Evolutionary conservation across 37 sponge, comb jelly and placozoan species (phyloP).

Genomic region (Lycopodina hypogea): DNA sequence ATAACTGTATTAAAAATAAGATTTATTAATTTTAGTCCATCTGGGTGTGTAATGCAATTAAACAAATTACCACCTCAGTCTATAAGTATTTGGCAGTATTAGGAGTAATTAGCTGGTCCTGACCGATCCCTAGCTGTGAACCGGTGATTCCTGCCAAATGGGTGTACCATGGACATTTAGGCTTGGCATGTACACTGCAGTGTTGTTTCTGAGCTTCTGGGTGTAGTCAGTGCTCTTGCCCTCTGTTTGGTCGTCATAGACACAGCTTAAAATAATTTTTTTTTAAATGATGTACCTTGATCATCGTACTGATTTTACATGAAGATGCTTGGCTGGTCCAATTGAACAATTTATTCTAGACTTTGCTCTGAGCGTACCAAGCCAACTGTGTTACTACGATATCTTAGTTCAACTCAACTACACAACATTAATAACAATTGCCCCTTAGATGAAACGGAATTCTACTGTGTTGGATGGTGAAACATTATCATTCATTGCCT

Average conservation of each 20-base stretch:
- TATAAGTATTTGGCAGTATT: conserved; percentile 28
- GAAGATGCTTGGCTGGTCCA: no score
- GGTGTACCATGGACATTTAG: not conserved
- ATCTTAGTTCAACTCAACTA: no score
- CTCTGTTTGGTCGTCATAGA: no score
- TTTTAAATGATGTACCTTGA: no score
- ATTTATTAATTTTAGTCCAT: not conserved
- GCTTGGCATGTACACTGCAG: no score
- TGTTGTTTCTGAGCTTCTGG: no score
- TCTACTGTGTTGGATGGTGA: not conserved
- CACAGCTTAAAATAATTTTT: no score
- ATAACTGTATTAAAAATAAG: not conserved
- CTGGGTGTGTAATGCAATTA: not conserved
- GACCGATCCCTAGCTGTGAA: not conserved
- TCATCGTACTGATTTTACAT: no score
- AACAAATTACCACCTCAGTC: not conserved
- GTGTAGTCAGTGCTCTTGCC: no score
- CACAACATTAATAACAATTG: not conserved
- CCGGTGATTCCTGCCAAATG: conserved; percentile 7
- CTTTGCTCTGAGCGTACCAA: not conserved
- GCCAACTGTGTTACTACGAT: no score
- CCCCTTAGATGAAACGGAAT: conserved; percentile 34
- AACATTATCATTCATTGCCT: not conserved
- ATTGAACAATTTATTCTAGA: no score
- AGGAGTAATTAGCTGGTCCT: conserved; percentile 24